Percentiles rank a stretch among this genome's conserved stretches.
Conservation (phyloP, 2,113 vertebrate genomes). For the Agapornis roseicollis region DNA sequence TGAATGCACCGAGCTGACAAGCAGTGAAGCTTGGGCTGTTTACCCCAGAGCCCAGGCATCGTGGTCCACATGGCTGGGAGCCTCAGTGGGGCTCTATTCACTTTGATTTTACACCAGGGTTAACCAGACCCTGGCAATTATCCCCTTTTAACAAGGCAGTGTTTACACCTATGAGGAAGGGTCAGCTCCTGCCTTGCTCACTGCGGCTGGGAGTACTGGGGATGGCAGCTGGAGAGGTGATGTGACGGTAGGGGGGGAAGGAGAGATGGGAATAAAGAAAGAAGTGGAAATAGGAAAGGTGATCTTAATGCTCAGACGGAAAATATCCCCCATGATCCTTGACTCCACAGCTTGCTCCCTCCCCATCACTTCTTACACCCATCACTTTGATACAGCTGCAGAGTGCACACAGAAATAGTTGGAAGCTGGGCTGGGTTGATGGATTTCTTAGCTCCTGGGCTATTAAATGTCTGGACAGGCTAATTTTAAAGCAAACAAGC, state of each 20-base stretch:
- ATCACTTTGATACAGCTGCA: not conserved
- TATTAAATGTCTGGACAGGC: conserved; percentile 42
- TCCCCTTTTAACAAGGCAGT: conserved; percentile 66
- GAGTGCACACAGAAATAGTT: not conserved
- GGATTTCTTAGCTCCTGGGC: conserved; percentile 51
- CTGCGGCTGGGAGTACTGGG: not conserved
- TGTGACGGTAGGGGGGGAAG: not conserved
- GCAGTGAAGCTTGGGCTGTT: conserved; percentile 33
- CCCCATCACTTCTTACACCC: not conserved
- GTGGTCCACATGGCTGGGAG: conserved; percentile 11
- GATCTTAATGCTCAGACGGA: conserved; percentile 52
- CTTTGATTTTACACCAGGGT: conserved; percentile 66
- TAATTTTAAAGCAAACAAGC: conserved; percentile 35
- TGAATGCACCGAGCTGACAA: conserved; percentile 36
- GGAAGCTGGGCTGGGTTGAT: conserved; percentile 22
- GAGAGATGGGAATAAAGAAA: conserved; percentile 11
- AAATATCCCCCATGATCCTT: conserved; percentile 4
- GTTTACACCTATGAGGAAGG: conserved; percentile 52
- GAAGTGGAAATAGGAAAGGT: not conserved
- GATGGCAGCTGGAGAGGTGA: conserved; percentile 28
- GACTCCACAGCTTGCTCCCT: not conserved
- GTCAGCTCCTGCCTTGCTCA: conserved; percentile 33
- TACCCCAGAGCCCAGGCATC: conserved; percentile 16
- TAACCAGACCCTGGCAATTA: conserved; percentile 55
- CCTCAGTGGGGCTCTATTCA: conserved; percentile 42